phyloP scores from a whole-genome alignment of 2,113 vertebrate species.

The Rhinopomastus cyanomelas region DNA sequence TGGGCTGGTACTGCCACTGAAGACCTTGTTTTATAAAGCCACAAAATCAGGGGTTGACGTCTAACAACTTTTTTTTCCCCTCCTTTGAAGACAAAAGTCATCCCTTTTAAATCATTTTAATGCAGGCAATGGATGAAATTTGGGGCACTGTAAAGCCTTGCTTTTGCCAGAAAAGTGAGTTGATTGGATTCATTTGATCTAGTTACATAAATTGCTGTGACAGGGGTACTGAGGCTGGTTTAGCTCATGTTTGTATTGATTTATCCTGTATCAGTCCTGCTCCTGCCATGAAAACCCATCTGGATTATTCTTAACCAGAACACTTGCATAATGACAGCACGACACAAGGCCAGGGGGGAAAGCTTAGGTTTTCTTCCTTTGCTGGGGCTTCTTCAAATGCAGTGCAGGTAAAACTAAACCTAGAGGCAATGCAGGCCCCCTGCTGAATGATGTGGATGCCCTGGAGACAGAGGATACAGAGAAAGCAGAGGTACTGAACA shows the following conservation, averaged over 20 bases:
- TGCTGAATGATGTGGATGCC: too few relatives aligned
- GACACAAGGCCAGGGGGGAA: neutral
- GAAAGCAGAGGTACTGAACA: too few relatives aligned
- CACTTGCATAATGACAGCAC: neutral
- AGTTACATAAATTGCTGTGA: conserved; percentile 10
- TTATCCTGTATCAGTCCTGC: neutral
- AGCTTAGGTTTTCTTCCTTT: neutral
- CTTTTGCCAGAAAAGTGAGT: conserved; percentile 10
- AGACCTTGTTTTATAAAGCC: neutral
- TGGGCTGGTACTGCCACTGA: neutral
- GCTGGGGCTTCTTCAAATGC: too few relatives aligned
- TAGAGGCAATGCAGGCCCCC: too few relatives aligned
- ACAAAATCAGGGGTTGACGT: neutral
- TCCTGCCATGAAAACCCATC: conserved; percentile 1
- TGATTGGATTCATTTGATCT: conserved; percentile 43
- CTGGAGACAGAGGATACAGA: too few relatives aligned
- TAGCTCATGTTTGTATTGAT: neutral
- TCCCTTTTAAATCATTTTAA: neutral
- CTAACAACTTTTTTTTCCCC: neutral
- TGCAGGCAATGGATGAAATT: neutral
- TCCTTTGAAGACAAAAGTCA: neutral
- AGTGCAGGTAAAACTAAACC: too few relatives aligned
- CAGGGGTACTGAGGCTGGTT: conserved; percentile 13
- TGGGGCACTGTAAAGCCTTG: neutral
- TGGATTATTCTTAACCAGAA: neutral